Conservation (phyloP, 2,113 vertebrate genomes). For the Caranx ignobilis region DNA sequence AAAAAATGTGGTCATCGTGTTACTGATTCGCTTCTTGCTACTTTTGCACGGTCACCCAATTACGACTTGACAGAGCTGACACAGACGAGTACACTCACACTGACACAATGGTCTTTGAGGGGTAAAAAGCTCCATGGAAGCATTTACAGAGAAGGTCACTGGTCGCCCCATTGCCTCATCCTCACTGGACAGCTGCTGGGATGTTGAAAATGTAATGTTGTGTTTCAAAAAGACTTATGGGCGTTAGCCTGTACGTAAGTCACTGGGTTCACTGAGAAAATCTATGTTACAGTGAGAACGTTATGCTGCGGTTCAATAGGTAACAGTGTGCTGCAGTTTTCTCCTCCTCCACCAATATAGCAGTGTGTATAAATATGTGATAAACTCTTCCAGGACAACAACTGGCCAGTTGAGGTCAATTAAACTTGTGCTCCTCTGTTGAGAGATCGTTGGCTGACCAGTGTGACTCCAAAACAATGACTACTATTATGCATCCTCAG, state of each 20-base stretch:
- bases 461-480: slow-evolving; percentile 52
- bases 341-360: slow-evolving; percentile 28
- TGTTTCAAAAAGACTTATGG: slow-evolving; percentile 48
- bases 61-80: slow-evolving; percentile 44
- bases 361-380: neutral
- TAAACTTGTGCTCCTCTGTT: slow-evolving; percentile 40
- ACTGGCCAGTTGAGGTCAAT: slow-evolving; percentile 50
- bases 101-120: slow-evolving; percentile 55
- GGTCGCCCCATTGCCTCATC: slow-evolving; percentile 63
- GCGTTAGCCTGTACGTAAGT: slow-evolving; percentile 34
- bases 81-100: slow-evolving; percentile 28
- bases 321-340: slow-evolving; percentile 39
- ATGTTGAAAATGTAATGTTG: slow-evolving; percentile 29
- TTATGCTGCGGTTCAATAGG: slow-evolving; percentile 25
- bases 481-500: slow-evolving; percentile 58
- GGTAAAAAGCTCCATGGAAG: slow-evolving; percentile 47
- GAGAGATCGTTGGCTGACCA: slow-evolving; percentile 49
- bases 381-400: slow-evolving; percentile 19
- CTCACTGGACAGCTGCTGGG: slow-evolving; percentile 36
- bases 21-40: slow-evolving; percentile 22
- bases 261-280: slow-evolving; percentile 38
- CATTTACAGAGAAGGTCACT: slow-evolving; percentile 49
- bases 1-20: neutral
- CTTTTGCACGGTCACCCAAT: slow-evolving; percentile 23
- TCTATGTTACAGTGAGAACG: slow-evolving; percentile 10